phyloP scores from a whole-genome alignment of 1,140 invertebrate genomes.

The Geopemphigus sp. region DNA sequence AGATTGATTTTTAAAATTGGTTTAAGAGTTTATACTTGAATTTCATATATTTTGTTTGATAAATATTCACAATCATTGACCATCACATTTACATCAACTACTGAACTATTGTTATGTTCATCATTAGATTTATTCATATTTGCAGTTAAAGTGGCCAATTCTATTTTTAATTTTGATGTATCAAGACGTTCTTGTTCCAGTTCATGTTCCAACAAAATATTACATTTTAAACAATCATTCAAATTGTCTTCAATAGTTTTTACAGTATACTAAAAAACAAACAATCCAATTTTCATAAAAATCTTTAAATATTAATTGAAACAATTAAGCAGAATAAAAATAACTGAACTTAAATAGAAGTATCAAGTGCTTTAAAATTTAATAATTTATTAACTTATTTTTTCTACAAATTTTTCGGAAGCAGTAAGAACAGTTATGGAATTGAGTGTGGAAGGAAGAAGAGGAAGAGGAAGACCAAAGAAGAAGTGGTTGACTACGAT shows the following conservation, averaged over 20 bases:
- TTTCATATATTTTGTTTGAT: neutral
- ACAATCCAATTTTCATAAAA: neutral
- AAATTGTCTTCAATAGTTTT: neutral
- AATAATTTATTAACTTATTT: too few relatives aligned
- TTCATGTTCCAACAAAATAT: neutral
- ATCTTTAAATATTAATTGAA: too few relatives aligned
- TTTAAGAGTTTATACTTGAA: neutral
- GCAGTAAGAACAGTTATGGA: too few relatives aligned
- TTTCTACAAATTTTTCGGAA: too few relatives aligned
- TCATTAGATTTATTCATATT: neutral
- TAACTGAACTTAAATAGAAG: too few relatives aligned
- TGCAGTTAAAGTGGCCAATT: neutral
- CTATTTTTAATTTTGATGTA: neutral
- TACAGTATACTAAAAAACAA: neutral
- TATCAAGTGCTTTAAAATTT: too few relatives aligned
- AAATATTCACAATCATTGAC: neutral
- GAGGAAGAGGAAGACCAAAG: too few relatives aligned
- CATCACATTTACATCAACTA: neutral
- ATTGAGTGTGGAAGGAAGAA: too few relatives aligned
- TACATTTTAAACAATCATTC: neutral
- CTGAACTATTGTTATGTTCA: neutral
- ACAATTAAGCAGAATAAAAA: too few relatives aligned
- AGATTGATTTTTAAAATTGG: too few relatives aligned
- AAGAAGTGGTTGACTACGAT: too few relatives aligned
- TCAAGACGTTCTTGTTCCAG: neutral